phyloP scores from a whole-genome alignment of 2,888 invertebrate species.

The Liodrosophila aerea region DNA sequence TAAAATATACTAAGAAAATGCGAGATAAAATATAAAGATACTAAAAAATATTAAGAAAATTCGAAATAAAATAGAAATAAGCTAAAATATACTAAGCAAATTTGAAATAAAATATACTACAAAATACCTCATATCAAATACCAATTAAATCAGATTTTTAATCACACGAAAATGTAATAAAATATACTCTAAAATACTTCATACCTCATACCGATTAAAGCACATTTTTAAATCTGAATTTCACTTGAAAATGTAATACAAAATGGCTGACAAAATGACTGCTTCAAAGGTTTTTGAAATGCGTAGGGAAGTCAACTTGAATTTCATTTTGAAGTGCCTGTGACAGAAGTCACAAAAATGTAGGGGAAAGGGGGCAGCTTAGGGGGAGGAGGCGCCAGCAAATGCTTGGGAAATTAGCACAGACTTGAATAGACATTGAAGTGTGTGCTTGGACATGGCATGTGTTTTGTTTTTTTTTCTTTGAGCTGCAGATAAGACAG shows the following conservation, averaged over 20 bases:
- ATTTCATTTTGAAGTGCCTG: slow-evolving; percentile 49
- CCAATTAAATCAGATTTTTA: not conserved
- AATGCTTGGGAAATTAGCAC: slow-evolving; percentile 75
- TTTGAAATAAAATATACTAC: not conserved
- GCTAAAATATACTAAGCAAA: too few species aligned
- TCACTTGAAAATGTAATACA: slow-evolving; percentile 28
- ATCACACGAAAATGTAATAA: slow-evolving; percentile 30
- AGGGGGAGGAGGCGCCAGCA: slow-evolving; percentile 27
- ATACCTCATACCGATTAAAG: not conserved
- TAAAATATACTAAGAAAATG: not conserved
- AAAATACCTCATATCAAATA: not conserved
- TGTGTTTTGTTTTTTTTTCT: slow-evolving; percentile 27
- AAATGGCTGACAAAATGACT: slow-evolving; percentile 56
- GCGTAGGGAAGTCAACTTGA: slow-evolving; percentile 68
- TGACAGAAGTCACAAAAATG: slow-evolving; percentile 57
- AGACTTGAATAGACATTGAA: slow-evolving; percentile 70
- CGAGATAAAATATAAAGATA: not conserved
- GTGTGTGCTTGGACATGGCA: slow-evolving; percentile 42
- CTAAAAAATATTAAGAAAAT: not conserved
- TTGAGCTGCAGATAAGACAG: slow-evolving; percentile 62
- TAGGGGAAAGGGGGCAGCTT: slow-evolving; percentile 18
- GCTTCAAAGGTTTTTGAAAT: slow-evolving; percentile 78
- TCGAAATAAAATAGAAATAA: not conserved
- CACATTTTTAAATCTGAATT: slow-evolving; percentile 31
- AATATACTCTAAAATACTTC: not conserved